Evolutionary conservation across 1,140 invertebrate genomes (phyloP), one percentile per base, ranked within the genome.

Genomic region (Lerema accius): DNA sequence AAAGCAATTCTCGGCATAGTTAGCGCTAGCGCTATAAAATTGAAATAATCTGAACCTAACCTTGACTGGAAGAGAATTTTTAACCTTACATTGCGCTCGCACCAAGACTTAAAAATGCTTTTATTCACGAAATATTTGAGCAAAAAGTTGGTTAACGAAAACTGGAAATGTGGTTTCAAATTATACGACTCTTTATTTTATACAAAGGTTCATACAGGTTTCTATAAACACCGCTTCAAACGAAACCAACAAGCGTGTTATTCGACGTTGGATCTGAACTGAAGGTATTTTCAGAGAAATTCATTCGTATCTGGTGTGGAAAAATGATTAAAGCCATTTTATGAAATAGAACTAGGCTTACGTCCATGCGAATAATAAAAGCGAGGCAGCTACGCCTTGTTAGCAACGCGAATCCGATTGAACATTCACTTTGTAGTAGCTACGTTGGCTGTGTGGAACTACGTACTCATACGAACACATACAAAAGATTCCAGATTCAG

Each of bases 281-380:
- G 11, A 11, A 37, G 35, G 10, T 37, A 37, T 37, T 37, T 37
- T 9, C 35, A 11, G 35, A 11, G 35, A 37, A 37, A 37, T 37
- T 37, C 35, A n/a, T 37, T 37, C 35, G 35, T 37, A 37, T 37
- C 35, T 37, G 4, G 35, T n/a, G 10, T 11, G 10, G 35, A 37
- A 37, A 37, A 37, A 37, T 37, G 35, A 37, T 37, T 37, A 37
- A 37, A 37, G 35, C n/a, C 35, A 37, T 37, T 37, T n/a, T 37
- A 37, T 37, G 35, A 37, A 37, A 37, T 11, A 37, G n/a, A 37
- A 37, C 35, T 37, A n/a, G 35, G 35, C 35, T 37, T 37, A 37
- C 35, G 35, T 37, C 35, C 35, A 7, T 7, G 10, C n/a, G n/a
- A 11, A 37, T 37, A 37, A 37, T n/a, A 37, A 37, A 37, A 37